Conservation (phyloP, 2,888 invertebrate genomes). For the Zelleria hepariella region DNA sequence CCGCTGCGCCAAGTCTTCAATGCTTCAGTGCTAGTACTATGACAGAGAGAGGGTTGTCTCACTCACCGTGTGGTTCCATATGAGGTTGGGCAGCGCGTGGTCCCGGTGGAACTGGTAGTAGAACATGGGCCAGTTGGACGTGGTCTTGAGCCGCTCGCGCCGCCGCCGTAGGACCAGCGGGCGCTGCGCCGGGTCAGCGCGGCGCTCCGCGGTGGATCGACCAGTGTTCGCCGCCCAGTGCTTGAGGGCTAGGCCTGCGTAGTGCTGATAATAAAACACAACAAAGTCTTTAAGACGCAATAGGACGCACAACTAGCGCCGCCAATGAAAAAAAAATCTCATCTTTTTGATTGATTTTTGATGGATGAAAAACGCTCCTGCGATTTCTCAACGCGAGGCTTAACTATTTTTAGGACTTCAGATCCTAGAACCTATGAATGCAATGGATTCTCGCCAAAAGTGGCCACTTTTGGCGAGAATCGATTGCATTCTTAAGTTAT, state of each 20-base stretch:
- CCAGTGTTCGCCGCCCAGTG: slow-evolving; percentile 79
- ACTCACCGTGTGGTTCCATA: slow-evolving; percentile 97
- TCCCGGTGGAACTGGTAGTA: slow-evolving; percentile 96
- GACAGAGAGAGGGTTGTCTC: background rate
- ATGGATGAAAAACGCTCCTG: too few species aligned
- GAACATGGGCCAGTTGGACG: slow-evolving; percentile 93
- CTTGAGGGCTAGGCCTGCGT: slow-evolving; percentile 57
- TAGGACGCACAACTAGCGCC: too few species aligned
- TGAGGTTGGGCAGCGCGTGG: slow-evolving; percentile 95
- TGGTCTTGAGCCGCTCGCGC: slow-evolving; percentile 86
- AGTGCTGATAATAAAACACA: slow-evolving; percentile 33
- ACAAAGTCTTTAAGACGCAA: background rate
- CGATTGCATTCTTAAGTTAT: too few species aligned
- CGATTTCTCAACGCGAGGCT: too few species aligned
- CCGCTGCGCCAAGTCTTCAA: slow-evolving; percentile 77
- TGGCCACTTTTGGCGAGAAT: too few species aligned
- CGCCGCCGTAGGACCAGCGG: slow-evolving; percentile 93
- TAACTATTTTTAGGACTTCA: too few species aligned
- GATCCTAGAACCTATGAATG: too few species aligned
- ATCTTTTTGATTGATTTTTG: too few species aligned
- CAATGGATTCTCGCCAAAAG: too few species aligned
- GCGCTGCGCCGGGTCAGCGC: slow-evolving; percentile 74
- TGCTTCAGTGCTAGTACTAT: too few species aligned
- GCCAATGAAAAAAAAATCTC: too few species aligned
- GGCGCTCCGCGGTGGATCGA: slow-evolving; percentile 64